Conservation (phyloP, 2,888 invertebrate genomes). For the Stenolophus ochropezus region DNA sequence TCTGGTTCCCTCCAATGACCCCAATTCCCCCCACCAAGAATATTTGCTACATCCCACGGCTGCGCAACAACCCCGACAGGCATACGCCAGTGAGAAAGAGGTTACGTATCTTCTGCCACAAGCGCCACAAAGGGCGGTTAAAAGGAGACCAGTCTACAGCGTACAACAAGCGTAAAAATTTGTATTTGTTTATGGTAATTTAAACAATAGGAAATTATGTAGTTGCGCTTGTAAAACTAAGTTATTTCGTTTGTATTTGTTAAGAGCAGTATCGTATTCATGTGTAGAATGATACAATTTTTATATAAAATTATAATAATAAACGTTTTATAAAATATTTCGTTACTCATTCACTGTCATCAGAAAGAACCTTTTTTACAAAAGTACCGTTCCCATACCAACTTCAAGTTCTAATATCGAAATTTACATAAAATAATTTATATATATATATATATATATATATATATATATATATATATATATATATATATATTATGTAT, state of each 20-base stretch:
- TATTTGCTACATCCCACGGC: slow-evolving; percentile 43
- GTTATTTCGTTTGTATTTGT: slow-evolving; percentile 14
- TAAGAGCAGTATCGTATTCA: slow-evolving; percentile 5
- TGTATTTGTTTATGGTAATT: neutral
- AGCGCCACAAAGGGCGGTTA: neutral
- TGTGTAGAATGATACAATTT: slow-evolving; percentile 7
- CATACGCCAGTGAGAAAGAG: slow-evolving; percentile 47
- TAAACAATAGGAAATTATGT: slow-evolving; percentile 27
- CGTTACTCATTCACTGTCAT: neutral
- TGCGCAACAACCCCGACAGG: neutral
- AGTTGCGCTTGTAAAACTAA: neutral
- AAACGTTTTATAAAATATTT: slow-evolving; percentile 7
- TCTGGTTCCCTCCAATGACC: slow-evolving; percentile 47
- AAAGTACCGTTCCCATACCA: no score
- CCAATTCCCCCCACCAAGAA: slow-evolving; percentile 51
- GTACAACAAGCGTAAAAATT: slow-evolving; percentile 49
- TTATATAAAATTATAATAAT: slow-evolving; percentile 7
- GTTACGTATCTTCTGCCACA: slow-evolving; percentile 47
- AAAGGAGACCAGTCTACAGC: slow-evolving; percentile 51
- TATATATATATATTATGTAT: no score
- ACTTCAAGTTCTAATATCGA: no score
- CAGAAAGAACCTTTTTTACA: no score
- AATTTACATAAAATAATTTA: no score
- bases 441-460: no score
- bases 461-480: no score